Evolutionary conservation across 1,140 invertebrate genomes (phyloP).

Genomic region (Drosophila varians): DNA sequence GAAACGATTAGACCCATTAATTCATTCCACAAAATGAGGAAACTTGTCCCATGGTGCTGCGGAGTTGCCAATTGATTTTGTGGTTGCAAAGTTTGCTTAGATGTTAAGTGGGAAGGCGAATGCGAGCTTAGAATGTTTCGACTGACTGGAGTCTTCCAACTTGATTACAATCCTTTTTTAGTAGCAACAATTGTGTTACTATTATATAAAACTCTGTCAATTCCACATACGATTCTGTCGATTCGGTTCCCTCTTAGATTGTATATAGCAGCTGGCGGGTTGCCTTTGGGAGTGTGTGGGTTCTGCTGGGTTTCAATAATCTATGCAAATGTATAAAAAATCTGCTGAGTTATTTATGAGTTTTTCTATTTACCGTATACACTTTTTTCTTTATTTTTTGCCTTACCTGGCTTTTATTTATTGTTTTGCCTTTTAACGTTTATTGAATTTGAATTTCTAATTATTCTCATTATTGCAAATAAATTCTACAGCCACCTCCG

Average conservation of each 20-base stretch:
- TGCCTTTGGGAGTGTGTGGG: not conserved
- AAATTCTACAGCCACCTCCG: constrained; percentile 1
- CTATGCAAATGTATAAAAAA: constrained; percentile 44
- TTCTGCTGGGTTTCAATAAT: constrained; percentile 23
- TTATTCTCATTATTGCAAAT: constrained; percentile 47
- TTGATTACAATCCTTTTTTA: not conserved
- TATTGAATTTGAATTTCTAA: constrained; percentile 74
- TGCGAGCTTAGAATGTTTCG: no score
- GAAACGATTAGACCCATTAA: no score
- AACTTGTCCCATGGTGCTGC: no score
- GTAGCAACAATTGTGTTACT: not conserved
- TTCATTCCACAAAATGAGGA: no score
- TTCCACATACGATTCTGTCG: not conserved
- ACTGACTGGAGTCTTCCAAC: not conserved
- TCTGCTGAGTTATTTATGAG: constrained; percentile 40
- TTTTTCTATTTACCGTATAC: constrained; percentile 35
- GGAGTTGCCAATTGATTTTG: constrained; percentile 34
- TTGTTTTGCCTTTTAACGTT: constrained; percentile 52
- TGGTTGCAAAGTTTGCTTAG: constrained; percentile 22
- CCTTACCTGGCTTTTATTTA: constrained; percentile 43
- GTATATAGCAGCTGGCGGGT: no score
- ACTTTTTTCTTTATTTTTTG: constrained; percentile 24
- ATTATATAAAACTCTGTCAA: not conserved
- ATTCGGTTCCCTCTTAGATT: no score
- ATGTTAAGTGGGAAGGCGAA: constrained; percentile 13